A percentile compares a stretch with the other conserved stretches of the same genome.
phyloP scores from a whole-genome alignment of 2,113 vertebrate genomes.

The Atrichornis clamosus region DNA sequence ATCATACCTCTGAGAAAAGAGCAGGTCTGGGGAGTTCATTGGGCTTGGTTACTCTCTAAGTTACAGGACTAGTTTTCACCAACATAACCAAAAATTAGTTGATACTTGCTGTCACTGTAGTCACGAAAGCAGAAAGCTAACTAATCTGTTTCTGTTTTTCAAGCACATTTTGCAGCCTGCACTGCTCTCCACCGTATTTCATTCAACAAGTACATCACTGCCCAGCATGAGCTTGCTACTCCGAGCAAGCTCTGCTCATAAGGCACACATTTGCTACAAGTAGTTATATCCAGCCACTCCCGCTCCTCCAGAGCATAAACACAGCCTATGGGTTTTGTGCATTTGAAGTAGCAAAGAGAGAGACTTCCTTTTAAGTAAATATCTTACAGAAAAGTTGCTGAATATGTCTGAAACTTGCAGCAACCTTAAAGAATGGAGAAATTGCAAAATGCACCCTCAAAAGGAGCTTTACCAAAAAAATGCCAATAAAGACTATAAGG shows the following conservation, averaged over 20 bases:
- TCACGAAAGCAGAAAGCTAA: not conserved
- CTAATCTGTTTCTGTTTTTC: not conserved
- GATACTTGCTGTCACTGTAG: not conserved
- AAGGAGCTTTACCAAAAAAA: not conserved
- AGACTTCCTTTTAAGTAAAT: not conserved
- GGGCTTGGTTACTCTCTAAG: not conserved
- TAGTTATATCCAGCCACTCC: not conserved
- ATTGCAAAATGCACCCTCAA: not conserved
- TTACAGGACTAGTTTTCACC: not conserved
- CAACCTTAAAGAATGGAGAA: not conserved
- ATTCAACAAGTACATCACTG: not conserved
- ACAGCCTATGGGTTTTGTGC: not conserved
- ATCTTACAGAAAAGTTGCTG: not conserved
- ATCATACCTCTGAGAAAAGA: not conserved
- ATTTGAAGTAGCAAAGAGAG: not conserved
- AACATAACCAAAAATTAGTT: not conserved
- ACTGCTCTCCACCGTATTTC: not conserved
- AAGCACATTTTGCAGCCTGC: not conserved
- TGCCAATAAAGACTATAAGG: not conserved
- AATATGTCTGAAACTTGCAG: not conserved
- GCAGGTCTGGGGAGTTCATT: not conserved
- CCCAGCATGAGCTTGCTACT: not conserved
- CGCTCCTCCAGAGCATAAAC: not conserved
- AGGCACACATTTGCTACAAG: accelerated
- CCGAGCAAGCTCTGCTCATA: accelerated